Percentiles rank a stretch among this genome's conserved stretches.
These are phyloP conservation scores for Xenotilapia leptura DNA, from an alignment of 2,113 vertebrate genomes.

Conservation along the genomic window DNA sequence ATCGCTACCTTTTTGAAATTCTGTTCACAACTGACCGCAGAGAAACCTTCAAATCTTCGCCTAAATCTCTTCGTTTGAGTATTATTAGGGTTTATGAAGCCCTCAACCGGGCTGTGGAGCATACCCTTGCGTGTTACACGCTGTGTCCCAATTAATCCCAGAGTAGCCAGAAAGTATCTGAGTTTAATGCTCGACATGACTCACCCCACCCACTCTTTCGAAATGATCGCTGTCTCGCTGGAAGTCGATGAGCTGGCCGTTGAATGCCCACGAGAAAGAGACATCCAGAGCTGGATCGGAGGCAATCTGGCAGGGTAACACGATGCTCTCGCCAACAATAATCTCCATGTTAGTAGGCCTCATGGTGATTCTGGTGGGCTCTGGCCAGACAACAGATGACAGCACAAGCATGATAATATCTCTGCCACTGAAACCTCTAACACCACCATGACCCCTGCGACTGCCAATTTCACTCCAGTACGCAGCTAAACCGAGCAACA, in stretches of 20 bases:
- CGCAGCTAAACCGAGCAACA: not conserved
- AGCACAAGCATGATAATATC: constrained; percentile 40
- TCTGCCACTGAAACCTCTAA: constrained; percentile 13
- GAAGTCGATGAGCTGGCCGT: constrained; percentile 83
- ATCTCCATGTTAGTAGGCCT: constrained; percentile 91
- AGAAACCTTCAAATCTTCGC: not conserved
- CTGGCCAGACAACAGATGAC: constrained; percentile 67
- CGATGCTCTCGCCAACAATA: constrained; percentile 89
- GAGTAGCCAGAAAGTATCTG: constrained; percentile 27
- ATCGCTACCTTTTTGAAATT: not conserved
- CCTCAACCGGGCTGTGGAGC: constrained; percentile 11
- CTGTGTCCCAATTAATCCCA: constrained; percentile 46
- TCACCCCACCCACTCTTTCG: constrained; percentile 92
- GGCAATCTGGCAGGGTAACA: constrained; percentile 89
- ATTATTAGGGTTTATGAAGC: constrained; percentile 3
- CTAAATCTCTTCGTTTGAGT: not conserved
- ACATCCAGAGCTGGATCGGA: constrained; percentile 84
- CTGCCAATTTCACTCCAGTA: not conserved
- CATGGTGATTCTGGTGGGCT: constrained; percentile 86
- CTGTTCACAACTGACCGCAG: not conserved
- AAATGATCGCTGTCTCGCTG: constrained; percentile 83
- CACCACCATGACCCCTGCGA: not conserved
- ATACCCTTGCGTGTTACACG: constrained; percentile 6
- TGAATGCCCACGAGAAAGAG: constrained; percentile 92
- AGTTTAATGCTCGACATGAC: constrained; percentile 62